Base-by-base conservation (phyloP, 2,888 invertebrate genomes). In the Drosophila monieri region DNA sequence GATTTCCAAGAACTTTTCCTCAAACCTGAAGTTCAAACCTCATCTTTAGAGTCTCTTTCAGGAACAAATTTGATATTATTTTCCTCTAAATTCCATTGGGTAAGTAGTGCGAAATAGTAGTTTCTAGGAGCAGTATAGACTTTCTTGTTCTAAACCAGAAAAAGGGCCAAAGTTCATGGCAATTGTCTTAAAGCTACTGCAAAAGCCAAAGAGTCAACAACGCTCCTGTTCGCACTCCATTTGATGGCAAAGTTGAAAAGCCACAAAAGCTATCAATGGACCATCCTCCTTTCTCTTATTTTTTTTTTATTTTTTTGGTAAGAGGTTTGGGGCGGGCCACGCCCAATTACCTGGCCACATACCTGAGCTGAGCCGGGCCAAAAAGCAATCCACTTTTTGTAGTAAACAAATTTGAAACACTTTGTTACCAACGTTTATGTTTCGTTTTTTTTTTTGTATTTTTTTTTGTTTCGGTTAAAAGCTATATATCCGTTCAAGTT, bases 321-420 rank as follows among this genome's bases (percentile, higher is more conserved):
- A 35, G 35, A 35, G 35, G 27, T 49, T 51, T 57, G 60, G 32
- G 52, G 30, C 41, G 39, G 39, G 64, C 75, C 62, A 76, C 61
- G 74, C 71, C 79, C 81, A 69, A 84, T 83, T 74, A 74, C 80
- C 70, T 58, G 70, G 51, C 27, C 35, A 68, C 56, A 74, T 49
- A 74, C 52, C 66, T 64, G 66, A 35, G 35, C 35, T 57, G 48
- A 39, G 64, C 57, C 61, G 48, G 47, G 62, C 62, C 68, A 70
- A 75, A 85, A 84, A 80, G 67, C 78, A 75, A 80, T 80, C 69
- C 78, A 61, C 53, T 67, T 67, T 67, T 58, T 73, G 85, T 65
- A 61, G 85, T 78, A 81, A 81, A 85, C 85, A 83, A 83, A 87
- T 83, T 83, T 76, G 83, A 83, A 83, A 73, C 85, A 85, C 79